These are phyloP conservation scores for Hydroisotoma schaefferi DNA, from an alignment of 2,888 invertebrate species.

Conservation along the genomic window DNA sequence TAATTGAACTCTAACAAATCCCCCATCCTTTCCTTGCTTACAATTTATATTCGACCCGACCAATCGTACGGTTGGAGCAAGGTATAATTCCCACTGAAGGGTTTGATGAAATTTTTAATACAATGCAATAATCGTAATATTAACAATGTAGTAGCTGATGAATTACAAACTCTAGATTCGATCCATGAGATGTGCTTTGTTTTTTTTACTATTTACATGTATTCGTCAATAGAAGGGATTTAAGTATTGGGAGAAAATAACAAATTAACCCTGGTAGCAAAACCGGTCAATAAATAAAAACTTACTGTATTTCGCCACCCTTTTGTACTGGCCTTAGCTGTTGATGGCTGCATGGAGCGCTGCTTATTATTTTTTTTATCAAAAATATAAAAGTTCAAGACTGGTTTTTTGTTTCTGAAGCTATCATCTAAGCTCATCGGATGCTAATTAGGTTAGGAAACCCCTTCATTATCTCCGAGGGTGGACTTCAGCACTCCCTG, in stretches of 20 bases:
- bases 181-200: too few relatives aligned
- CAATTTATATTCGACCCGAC: too few relatives aligned
- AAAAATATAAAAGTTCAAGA: background rate
- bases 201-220: too few relatives aligned
- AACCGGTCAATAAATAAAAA: conserved; percentile 4
- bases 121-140: background rate
- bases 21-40: background rate
- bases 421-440: conserved; percentile 26
- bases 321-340: too few relatives aligned
- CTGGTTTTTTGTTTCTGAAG: background rate
- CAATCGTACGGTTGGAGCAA: background rate
- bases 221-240: background rate
- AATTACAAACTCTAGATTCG: too few relatives aligned
- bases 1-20: conserved; percentile 2
- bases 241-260: background rate
- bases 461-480: conserved; percentile 40
- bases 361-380: too few relatives aligned
- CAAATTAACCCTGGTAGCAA: background rate
- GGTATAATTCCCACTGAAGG: background rate
- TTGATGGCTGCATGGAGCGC: background rate
- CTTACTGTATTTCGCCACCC: too few relatives aligned
- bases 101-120: conserved; percentile 7
- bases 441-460: conserved; percentile 39
- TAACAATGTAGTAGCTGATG: too few relatives aligned
- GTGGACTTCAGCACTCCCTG: conserved; percentile 11